Conservation (phyloP, 2,797 vertebrate genomes). For the Rhynchonycteris naso region DNA sequence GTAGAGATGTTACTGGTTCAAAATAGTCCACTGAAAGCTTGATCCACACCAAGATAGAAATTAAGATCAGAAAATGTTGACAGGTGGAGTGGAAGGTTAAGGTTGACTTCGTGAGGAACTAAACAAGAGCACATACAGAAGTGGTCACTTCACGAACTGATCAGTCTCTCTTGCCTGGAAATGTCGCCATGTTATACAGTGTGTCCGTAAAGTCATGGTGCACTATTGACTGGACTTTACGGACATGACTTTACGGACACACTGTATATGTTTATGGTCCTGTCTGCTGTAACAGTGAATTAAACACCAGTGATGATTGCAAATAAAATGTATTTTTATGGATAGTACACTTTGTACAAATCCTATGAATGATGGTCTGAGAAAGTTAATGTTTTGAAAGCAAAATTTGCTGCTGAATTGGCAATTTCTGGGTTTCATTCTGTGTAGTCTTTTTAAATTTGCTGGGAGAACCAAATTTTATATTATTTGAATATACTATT, state of each 20-base stretch:
- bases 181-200: background rate
- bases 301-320: background rate
- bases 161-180: background rate
- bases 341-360: background rate
- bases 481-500: background rate
- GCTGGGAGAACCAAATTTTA: background rate
- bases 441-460: background rate
- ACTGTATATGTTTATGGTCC: background rate
- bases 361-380: background rate
- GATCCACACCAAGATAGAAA: background rate
- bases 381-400: slow-evolving; percentile 11
- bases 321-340: background rate
- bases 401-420: background rate
- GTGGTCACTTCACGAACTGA: background rate
- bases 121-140: background rate
- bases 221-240: no score
- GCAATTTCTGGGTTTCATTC: background rate
- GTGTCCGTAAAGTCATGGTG: no score
- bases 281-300: background rate
- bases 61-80: background rate
- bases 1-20: background rate
- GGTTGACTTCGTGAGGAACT: background rate
- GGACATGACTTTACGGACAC: no score
- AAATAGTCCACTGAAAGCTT: background rate
- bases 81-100: background rate